These are phyloP conservation scores for Azemiops feae DNA, from an alignment of 2,113 vertebrate species.

Conservation along the genomic window DNA sequence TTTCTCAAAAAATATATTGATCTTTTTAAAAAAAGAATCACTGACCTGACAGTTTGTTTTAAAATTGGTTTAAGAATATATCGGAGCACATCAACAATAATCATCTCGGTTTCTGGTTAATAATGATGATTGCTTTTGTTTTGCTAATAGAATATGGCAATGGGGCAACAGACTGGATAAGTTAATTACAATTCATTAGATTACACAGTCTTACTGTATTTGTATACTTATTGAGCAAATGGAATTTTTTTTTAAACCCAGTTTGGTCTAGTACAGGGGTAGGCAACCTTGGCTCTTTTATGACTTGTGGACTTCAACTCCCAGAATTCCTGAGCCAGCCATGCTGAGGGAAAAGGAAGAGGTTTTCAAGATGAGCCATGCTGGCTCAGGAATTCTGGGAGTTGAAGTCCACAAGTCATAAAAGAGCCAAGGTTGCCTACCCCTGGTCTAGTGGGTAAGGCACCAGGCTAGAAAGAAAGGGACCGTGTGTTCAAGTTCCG, in stretches of 20 bases:
- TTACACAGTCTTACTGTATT: not conserved
- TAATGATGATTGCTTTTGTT: not conserved
- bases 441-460: not conserved
- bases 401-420: too few relatives aligned
- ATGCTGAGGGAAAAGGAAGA: too few relatives aligned
- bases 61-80: not conserved
- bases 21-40: not conserved
- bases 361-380: too few relatives aligned
- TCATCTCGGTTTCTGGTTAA: not conserved
- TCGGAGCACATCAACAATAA: not conserved
- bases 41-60: not conserved
- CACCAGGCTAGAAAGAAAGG: not conserved
- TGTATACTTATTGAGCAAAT: not conserved
- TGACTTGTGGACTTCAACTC: too few relatives aligned
- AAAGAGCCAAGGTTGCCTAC: too few relatives aligned
- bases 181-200: not conserved
- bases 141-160: not conserved
- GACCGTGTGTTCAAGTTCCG: not conserved
- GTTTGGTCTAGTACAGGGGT: not conserved
- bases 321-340: too few relatives aligned
- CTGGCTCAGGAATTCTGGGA: too few relatives aligned
- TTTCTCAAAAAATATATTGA: not conserved
- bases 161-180: not conserved
- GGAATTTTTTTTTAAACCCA: not conserved
- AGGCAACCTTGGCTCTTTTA: too few relatives aligned